These are phyloP conservation scores for Acropternis orthonyx DNA, from an alignment of 2,797 vertebrate species.

Conservation along the genomic window DNA sequence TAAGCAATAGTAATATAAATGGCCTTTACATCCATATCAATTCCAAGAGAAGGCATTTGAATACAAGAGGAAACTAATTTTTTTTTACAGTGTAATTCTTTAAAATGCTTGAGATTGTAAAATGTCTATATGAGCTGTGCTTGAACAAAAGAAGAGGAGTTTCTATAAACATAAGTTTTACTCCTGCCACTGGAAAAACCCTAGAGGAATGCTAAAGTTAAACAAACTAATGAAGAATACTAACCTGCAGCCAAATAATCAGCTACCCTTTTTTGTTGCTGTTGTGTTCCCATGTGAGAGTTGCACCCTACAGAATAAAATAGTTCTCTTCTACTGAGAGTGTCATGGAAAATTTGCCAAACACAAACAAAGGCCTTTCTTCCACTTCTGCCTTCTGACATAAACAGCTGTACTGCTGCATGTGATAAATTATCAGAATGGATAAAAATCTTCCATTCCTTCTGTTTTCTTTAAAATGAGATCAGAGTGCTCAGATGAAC, in stretches of 20 bases:
- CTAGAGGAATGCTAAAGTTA: background rate
- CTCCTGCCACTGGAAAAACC: background rate
- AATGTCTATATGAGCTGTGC: background rate
- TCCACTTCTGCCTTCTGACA: background rate
- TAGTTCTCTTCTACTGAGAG: background rate
- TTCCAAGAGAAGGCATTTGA: background rate
- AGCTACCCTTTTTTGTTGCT: background rate
- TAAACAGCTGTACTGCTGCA: constrained; percentile 6
- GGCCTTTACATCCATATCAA: background rate
- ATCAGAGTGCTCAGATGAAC: constrained; percentile 15
- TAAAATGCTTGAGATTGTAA: background rate
- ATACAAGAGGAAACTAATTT: background rate
- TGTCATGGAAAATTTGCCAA: constrained; percentile 44
- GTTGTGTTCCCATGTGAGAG: background rate
- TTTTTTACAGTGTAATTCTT: background rate
- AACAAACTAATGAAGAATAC: background rate
- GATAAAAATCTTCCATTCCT: constrained; percentile 20
- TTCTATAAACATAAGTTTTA: background rate
- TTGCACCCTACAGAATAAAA: constrained; percentile 17
- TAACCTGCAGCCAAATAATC: background rate
- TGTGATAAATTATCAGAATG: constrained; percentile 18
- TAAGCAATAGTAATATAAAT: background rate
- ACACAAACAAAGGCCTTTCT: constrained; percentile 25
- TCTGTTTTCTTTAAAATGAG: constrained; percentile 19
- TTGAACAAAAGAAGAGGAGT: background rate